Base-by-base conservation (phyloP, 2,888 invertebrate genomes). In the Toxonevra muliebris region DNA sequence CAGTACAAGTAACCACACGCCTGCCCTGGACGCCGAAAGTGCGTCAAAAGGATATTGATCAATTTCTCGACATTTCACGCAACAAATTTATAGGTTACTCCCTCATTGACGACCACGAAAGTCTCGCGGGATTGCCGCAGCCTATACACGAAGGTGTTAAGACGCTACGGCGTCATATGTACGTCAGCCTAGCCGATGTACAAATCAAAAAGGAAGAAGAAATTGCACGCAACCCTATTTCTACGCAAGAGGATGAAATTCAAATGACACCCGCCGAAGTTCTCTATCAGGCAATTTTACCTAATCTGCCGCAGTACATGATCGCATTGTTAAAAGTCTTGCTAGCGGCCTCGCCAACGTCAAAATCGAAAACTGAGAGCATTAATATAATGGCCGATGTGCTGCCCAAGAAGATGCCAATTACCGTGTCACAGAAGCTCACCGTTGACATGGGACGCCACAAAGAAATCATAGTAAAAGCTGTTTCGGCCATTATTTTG, bases 341-440 rank as follows among this genome's bases (percentile, higher is more conserved):
- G 66, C 88, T 99, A 66, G 98, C 98, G 42, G 98, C 98, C 65
- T 97, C 98, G 45, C 98, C 99, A 5, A 98, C 98, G n/a, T 96
- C 96, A n/a, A 98, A 97, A 86, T 92, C 95, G 7, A 98, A 98
- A 87, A 95, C 93, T 11, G 99, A 99, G 82, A 97, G 98, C 61
- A 96, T 98, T 78, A 98, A 98, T 85, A 98, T 99, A 55, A 92
- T 98, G 90, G 95, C 97, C 52, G 99, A 99, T 86, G 94, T 99
- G 60, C 86, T 99, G 75, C 98, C 98, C 1, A 97, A 96, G 86
- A 96, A 97, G 87, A 96, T 97, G 96, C 97, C 97, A 57, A 93
- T 96, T 88, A 97, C 97, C 43, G 95, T 97, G 7, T 96, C 97
- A 0, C 92, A 97, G 87, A 96, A 96, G 87, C 88, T 98, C 57